Evolutionary conservation across 2,113 vertebrate species (phyloP), one percentile per base, ranked within the genome.

Genomic region (Orientallactaga bullata): DNA sequence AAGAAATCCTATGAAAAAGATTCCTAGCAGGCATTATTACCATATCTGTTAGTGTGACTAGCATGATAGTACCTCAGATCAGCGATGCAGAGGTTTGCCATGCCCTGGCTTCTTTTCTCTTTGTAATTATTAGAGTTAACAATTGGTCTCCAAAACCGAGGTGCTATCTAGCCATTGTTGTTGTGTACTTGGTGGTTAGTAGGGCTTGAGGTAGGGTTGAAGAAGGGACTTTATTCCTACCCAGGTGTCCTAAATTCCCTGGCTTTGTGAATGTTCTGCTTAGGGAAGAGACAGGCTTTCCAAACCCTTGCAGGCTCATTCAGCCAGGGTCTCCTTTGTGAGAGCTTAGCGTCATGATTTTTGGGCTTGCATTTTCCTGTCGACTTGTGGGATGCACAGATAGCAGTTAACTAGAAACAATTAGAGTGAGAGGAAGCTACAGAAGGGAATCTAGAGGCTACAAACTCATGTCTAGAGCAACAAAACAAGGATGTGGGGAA

Each of bases 151-250:
- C 84, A 87, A 66, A 69, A 30, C 78, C 2, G 78, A 95, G 93
- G 95, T 94, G 93, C 96, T 95, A 78, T 9, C 3, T 58, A 86
- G 84, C 76, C 65, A 88, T 90, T 61, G 39, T n/a, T 90, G 3
- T 92, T 37, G 2, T 72, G 4, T 81, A 42, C 60, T 37, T 0
- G 24, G 74, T 63, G 58, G 58, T 84, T 55, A 61, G 63, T 80
- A 58, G 55, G 55, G 35, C 89, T 73, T 86, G 13, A 83, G 28
- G 55, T 89, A 71, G 71, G 90, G 39, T 32, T 71, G 55, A 58
- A 83, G 66, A 51, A 71, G 37, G 24, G 47, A 55, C n/a, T 4
- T 83, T 26, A 51, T 1, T 0, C 0, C 21, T 90, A 0, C 39
- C 61, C 11, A 37, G 11, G 66, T 32, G 24, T 42, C 84, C 39